Evolutionary conservation across 2,888 invertebrate species (phyloP).

Genomic region (Drosophila tanythrix): DNA sequence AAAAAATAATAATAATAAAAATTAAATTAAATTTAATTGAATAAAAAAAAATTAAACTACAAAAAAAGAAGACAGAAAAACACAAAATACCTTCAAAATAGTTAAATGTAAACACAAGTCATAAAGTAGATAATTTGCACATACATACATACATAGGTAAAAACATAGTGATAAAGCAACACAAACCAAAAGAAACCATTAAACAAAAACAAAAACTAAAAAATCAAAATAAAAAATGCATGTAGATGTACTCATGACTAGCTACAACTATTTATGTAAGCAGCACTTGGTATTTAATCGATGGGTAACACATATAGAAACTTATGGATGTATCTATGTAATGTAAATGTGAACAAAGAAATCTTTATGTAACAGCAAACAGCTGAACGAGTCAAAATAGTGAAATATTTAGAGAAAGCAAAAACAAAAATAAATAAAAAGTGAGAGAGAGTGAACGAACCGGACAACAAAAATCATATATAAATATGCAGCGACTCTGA

Average conservation of each 20-base stretch:
- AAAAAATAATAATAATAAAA: slow-evolving; percentile 12
- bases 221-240: slow-evolving; percentile 11
- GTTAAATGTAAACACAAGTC: slow-evolving; percentile 55
- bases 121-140: slow-evolving; percentile 58
- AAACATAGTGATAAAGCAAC: slow-evolving; percentile 61
- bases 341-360: slow-evolving; percentile 65
- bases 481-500: slow-evolving; percentile 43
- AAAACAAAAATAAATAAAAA: background rate
- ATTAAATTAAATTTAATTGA: slow-evolving; percentile 14
- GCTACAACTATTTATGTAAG: slow-evolving; percentile 42
- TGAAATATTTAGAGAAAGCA: slow-evolving; percentile 68
- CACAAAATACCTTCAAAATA: slow-evolving; percentile 44
- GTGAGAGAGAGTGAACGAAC: background rate
- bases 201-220: slow-evolving; percentile 7
- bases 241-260: slow-evolving; percentile 52
- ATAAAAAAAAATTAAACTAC: slow-evolving; percentile 6
- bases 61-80: slow-evolving; percentile 16
- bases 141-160: slow-evolving; percentile 41
- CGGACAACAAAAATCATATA: slow-evolving; percentile 8
- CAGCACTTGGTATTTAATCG: slow-evolving; percentile 38
- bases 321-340: slow-evolving; percentile 70
- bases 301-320: slow-evolving; percentile 41
- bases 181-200: slow-evolving; percentile 43
- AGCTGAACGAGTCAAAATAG: slow-evolving; percentile 50
- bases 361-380: slow-evolving; percentile 24